These are phyloP conservation scores for Drosophila seclusa DNA, from an alignment of 2,888 invertebrate species.

Conservation along the genomic window DNA sequence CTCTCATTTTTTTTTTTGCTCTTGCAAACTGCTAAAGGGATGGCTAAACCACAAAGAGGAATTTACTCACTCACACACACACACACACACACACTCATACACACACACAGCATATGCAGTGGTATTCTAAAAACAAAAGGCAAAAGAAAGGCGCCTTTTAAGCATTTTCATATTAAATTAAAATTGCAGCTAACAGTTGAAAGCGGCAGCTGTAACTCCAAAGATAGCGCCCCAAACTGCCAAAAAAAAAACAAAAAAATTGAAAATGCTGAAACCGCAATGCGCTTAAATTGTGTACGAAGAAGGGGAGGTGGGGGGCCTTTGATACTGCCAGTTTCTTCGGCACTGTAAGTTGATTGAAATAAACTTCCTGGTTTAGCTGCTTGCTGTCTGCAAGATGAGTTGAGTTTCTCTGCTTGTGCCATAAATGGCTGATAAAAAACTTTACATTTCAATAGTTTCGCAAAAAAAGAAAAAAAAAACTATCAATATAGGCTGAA, in stretches of 20 bases:
- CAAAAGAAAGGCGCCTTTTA: constrained; percentile 60
- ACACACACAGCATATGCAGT: constrained; percentile 34
- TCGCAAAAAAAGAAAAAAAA: background rate
- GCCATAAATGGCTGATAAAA: background rate
- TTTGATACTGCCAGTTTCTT: constrained; percentile 41
- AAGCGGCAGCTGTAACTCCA: constrained; percentile 43
- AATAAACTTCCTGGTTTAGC: constrained; percentile 20
- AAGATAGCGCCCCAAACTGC: constrained; percentile 35
- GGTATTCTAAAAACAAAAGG: constrained; percentile 46
- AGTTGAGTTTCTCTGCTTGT: background rate
- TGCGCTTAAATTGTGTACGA: constrained; percentile 8
- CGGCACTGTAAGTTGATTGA: constrained; percentile 47
- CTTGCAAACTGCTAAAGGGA: constrained; percentile 15
- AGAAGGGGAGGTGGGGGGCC: background rate
- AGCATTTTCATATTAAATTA: constrained; percentile 77
- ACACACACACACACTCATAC: constrained; percentile 13
- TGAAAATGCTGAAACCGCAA: constrained; percentile 21
- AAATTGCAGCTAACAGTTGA: constrained; percentile 63
- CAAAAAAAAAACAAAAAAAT: constrained; percentile 16
- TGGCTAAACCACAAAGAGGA: constrained; percentile 45
- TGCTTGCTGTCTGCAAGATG: background rate
- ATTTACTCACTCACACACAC: constrained; percentile 33
- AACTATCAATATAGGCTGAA: background rate
- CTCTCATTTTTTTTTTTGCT: constrained; percentile 20
- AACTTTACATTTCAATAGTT: constrained; percentile 4